Base-by-base conservation (phyloP, 2,113 vertebrate genomes). In the Ascaphus truei region DNA sequence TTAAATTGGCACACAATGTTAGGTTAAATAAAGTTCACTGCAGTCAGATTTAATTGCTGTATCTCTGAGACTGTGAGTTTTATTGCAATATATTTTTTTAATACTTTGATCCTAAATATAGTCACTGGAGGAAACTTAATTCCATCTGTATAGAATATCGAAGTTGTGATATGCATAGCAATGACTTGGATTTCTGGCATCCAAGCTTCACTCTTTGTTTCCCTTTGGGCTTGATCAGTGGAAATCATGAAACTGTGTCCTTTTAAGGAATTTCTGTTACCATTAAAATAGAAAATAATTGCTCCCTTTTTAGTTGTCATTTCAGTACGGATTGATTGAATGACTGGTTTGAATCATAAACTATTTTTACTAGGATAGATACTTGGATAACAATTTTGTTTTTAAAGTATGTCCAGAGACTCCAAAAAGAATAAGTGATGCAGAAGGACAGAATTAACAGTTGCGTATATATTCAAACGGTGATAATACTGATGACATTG, bases 31-130 rank as follows among this genome's bases (percentile, higher is more conserved):
- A 83, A 88, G 87, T 84, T 90, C 84, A 82, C 76, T 77, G 72
- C 77, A 81, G 85, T 83, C 83, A 79, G 67, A 81, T 79, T 80
- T 48, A 68, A 55, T 30, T 59, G 15, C 9, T 53, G 53, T 78
- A 81, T 82, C 86, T 82, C 77, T 56, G 86, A 85, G 81, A 81
- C 80, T 77, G 75, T 10, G 34, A 75, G 65, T 81, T 84, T 85
- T 76, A 62, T 79, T 83, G 73, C 80, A 43, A 45, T 45, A 56
- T 84, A 84, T 76, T 60, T 79, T 79, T 81, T 83, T 79, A 83
- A 62, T 78, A 68, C 85, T 90, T 90, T 88, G 83, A 88, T 91
- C 83, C 80, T 84, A 81, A 85, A 79, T 83, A 82, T 82, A 86
- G 81, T 76, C 78, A 82, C 80, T 77, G 76, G 68, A 75, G 81